These are phyloP conservation scores for Limnephilus auricula DNA, from an alignment of 2,888 invertebrate species.

Conservation along the genomic window DNA sequence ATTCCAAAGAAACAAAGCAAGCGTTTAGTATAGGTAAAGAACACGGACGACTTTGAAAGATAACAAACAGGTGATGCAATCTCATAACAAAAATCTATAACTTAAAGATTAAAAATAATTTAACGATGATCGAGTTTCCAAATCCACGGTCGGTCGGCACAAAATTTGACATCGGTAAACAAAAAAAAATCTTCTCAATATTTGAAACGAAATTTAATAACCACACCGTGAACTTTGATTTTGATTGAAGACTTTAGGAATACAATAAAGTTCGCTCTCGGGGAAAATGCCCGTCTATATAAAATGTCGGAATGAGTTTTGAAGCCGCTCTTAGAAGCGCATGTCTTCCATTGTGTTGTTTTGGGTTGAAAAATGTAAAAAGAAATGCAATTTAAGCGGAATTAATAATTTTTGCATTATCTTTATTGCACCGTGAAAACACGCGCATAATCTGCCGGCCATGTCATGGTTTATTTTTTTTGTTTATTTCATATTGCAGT, in stretches of 20 bases:
- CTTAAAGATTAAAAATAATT: neutral
- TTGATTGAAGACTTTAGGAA: neutral
- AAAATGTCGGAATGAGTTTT: conserved; percentile 18
- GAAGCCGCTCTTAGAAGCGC: neutral
- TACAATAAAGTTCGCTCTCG: conserved; percentile 25
- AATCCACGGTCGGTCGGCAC: neutral
- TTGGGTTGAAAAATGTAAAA: neutral
- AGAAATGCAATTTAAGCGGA: neutral
- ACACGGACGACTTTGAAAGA: too few species aligned
- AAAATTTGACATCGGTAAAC: neutral
- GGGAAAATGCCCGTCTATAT: conserved; percentile 21
- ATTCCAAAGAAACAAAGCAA: too few species aligned
- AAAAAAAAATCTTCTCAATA: neutral
- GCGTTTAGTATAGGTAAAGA: too few species aligned
- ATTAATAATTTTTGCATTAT: neutral
- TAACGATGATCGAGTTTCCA: neutral
- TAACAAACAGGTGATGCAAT: neutral
- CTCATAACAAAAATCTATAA: neutral
- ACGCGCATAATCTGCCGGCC: neutral
- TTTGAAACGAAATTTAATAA: conserved; percentile 2
- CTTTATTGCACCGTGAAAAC: neutral
- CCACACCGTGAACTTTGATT: conserved; percentile 23
- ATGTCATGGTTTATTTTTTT: neutral
- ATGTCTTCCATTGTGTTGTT: neutral
- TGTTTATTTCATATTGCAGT: neutral